phyloP scores from a whole-genome alignment of 2,113 vertebrate species.

The Onychostruthus taczanowskii region DNA sequence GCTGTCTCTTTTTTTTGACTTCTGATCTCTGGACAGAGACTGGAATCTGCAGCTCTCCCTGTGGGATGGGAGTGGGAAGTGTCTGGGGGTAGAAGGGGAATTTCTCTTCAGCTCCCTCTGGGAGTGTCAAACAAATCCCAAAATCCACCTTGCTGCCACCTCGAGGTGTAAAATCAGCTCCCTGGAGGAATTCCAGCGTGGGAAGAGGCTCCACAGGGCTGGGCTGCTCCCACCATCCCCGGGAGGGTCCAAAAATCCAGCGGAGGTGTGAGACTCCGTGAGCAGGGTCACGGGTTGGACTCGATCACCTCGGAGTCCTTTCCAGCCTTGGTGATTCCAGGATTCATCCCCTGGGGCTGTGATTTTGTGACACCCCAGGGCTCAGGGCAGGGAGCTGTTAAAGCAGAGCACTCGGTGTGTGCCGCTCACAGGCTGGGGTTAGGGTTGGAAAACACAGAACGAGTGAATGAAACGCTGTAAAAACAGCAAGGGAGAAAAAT shows the following conservation, averaged over 20 bases:
- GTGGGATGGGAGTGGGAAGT: not conserved
- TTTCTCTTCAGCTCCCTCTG: not conserved
- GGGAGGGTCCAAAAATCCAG: not conserved
- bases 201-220: not conserved
- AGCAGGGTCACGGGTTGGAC: fast-evolving
- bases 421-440: not conserved
- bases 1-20: not conserved
- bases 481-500: not conserved
- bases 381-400: not conserved
- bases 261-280: fast-evolving
- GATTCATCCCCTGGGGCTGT: not conserved
- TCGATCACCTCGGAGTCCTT: fast-evolving
- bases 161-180: not conserved
- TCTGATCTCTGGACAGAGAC: not conserved
- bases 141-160: too few relatives aligned
- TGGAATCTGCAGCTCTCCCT: not conserved
- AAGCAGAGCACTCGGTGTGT: not conserved
- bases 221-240: not conserved
- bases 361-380: not conserved
- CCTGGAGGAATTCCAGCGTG: fast-evolving
- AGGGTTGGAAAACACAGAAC: not conserved
- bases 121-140: not conserved
- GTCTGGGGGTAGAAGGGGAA: not conserved
- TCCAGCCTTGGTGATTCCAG: not conserved
- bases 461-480: not conserved